Evolutionary conservation across 2,888 invertebrate genomes (phyloP).

Genomic region (Spatulosminthurus flaviceps): DNA sequence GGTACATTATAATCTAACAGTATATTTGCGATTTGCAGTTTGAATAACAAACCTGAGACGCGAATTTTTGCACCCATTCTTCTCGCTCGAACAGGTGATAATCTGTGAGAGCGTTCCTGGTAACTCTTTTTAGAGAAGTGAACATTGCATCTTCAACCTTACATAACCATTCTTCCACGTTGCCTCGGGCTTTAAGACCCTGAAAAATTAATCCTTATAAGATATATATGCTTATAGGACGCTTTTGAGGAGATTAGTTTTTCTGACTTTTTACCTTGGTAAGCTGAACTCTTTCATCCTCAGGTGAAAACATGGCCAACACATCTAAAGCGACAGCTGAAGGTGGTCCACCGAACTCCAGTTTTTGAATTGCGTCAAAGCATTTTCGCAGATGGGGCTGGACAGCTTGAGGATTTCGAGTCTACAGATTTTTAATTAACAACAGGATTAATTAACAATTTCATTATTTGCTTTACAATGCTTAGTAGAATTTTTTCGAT

Average conservation of each 20-base stretch:
- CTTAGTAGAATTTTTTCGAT: not conserved
- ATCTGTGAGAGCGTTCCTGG: slow-evolving; percentile 79
- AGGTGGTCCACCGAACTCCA: slow-evolving; percentile 74
- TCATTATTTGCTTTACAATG: not conserved
- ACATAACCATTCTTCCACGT: slow-evolving; percentile 90
- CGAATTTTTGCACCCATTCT: slow-evolving; percentile 78
- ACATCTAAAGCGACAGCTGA: slow-evolving; percentile 72
- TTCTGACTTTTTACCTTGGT: slow-evolving; percentile 69
- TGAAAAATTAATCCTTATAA: slow-evolving; percentile 66
- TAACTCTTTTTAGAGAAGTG: slow-evolving; percentile 76
- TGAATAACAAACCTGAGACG: slow-evolving; percentile 73
- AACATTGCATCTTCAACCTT: slow-evolving; percentile 94
- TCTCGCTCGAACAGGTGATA: slow-evolving; percentile 74
- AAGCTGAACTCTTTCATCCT: slow-evolving; percentile 81
- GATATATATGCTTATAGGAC: too few relatives aligned
- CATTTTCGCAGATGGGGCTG: slow-evolving; percentile 91
- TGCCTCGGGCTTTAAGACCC: slow-evolving; percentile 86
- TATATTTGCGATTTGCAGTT: too few relatives aligned
- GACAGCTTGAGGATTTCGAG: slow-evolving; percentile 86
- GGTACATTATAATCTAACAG: too few relatives aligned
- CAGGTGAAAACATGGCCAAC: slow-evolving; percentile 88
- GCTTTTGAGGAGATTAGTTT: slow-evolving; percentile 13
- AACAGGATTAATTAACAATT: too few relatives aligned
- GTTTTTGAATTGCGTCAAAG: slow-evolving; percentile 82
- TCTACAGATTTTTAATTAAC: too few relatives aligned